phyloP scores from a whole-genome alignment of 2,797 vertebrate genomes.

The Spheniscus humboldti region DNA sequence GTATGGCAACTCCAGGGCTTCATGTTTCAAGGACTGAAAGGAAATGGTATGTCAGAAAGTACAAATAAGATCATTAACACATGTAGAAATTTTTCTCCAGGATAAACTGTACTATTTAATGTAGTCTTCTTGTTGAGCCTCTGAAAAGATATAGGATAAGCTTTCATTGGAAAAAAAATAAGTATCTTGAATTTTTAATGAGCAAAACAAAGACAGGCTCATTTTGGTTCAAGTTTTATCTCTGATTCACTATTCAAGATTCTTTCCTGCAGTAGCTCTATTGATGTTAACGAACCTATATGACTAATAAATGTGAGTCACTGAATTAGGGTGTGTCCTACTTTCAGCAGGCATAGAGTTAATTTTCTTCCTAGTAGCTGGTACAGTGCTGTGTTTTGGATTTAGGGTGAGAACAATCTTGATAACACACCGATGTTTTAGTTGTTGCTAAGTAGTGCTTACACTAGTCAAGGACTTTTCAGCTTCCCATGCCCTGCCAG shows the following conservation, averaged over 20 bases:
- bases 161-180: not conserved
- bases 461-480: too few species aligned
- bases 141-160: not conserved
- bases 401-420: too few species aligned
- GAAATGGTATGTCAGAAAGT: not conserved
- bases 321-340: too few species aligned
- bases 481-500: too few species aligned
- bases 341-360: too few species aligned
- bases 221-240: not conserved
- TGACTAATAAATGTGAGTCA: not conserved
- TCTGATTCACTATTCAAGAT: not conserved
- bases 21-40: not conserved
- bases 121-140: not conserved
- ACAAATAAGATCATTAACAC: not conserved
- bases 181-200: not conserved
- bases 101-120: not conserved
- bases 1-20: not conserved
- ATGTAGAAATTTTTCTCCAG: not conserved
- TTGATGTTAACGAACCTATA: not conserved
- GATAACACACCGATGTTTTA: too few species aligned
- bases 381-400: too few species aligned
- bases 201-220: not conserved
- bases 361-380: too few species aligned
- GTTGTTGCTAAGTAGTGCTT: too few species aligned
- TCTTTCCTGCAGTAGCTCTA: not conserved